Conservation (phyloP, 2,888 invertebrate species). For the Drosophila falleni region DNA sequence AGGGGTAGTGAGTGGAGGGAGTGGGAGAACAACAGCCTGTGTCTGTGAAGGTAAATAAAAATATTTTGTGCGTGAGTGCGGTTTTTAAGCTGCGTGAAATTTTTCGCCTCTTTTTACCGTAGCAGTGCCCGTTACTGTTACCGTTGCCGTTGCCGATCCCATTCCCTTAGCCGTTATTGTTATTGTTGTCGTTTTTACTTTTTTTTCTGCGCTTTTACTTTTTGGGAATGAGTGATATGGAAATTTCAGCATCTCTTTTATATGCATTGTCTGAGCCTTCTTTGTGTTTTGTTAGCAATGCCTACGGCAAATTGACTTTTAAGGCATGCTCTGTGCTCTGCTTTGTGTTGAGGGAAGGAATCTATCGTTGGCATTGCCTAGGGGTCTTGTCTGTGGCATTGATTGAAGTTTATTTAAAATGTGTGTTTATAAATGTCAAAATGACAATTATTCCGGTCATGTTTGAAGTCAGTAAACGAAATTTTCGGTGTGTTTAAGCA, state of each 20-base stretch:
- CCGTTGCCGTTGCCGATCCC: conserved; percentile 9
- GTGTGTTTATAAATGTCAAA: conserved; percentile 70
- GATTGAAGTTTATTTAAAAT: conserved; percentile 77
- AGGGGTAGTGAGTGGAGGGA: neutral
- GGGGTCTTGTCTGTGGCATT: conserved; percentile 59
- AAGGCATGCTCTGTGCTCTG: conserved; percentile 51
- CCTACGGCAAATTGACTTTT: conserved; percentile 77
- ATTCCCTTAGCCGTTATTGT: conserved; percentile 30
- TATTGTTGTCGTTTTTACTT: conserved; percentile 28
- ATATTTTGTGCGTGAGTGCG: conserved; percentile 81
- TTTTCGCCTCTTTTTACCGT: conserved; percentile 57
- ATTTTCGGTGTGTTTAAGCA: conserved; percentile 33
- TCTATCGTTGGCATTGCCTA: conserved; percentile 64
- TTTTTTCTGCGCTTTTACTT: conserved; percentile 17
- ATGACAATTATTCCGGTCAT: conserved; percentile 70
- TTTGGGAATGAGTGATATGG: conserved; percentile 55
- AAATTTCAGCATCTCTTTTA: conserved; percentile 73
- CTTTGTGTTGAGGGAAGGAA: conserved; percentile 26
- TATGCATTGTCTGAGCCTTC: conserved; percentile 66
- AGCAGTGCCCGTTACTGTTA: conserved; percentile 34
- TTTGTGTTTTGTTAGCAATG: conserved; percentile 73
- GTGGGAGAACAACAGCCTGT: conserved; percentile 6
- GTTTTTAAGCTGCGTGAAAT: conserved; percentile 81
- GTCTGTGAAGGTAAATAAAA: conserved; percentile 72
- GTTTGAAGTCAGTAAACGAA: conserved; percentile 53